Evolutionary conservation across 2,113 vertebrate species (phyloP), one percentile per base, ranked within the genome.

Genomic region (Perca flavescens): DNA sequence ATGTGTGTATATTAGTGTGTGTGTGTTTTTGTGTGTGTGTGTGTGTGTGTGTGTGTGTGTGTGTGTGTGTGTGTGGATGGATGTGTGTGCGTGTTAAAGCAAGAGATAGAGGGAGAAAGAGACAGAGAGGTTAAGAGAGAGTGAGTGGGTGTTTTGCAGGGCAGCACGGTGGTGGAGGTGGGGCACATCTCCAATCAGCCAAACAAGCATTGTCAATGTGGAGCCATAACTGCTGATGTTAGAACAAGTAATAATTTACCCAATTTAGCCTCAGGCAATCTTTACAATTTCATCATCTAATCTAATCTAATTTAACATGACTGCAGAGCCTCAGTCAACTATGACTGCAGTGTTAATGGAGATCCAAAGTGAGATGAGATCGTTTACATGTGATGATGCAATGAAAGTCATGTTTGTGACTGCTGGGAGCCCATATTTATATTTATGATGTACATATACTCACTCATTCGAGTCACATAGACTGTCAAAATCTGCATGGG

Each of bases 391-490:
- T 71, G 80, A 67, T 9, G 49, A 87, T 84, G 77, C 36, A 56
- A 66, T 49, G 68, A 80, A 85, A 81, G 49, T 65, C 68, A 47
- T 66, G 63, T 74, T 25, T 75, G 62, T 64, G 64, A 75, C 75
- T 19, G 64, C 3, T 8, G 17, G 21, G 11, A 17, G 57, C 43
- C 43, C 40, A 70, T 56, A 40, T 64, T 71, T 64, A 92, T 53
- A 31, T 86, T 80, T 50, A 82, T 52, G 36, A 73, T 63, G 49
- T 13, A 76, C 70, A 86, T 75, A 95, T 96, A 96, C 95, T 96
- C 94, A 95, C 96, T 97, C 93, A 95, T 93, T 95, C 94, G 90
- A 95, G 91, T 91, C 93, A 94, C 92, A 94, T 92, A 91, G 85
- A 92, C 93, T 91, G 91, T 94, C 95, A 94, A 91, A 93, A 96